phyloP scores from a whole-genome alignment of 2,797 vertebrate genomes.

The Platalea minor region DNA sequence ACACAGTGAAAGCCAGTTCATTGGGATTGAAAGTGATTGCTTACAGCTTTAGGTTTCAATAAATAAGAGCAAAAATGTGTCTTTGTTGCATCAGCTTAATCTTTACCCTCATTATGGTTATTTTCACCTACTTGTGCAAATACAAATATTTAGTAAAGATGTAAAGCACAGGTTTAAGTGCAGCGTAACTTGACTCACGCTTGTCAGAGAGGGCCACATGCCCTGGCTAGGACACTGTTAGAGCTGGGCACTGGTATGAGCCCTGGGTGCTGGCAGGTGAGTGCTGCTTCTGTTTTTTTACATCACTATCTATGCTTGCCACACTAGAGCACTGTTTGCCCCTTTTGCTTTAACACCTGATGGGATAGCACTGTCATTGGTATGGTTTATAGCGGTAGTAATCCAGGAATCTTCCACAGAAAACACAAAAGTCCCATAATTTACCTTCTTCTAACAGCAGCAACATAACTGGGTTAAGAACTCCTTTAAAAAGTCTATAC shows the following conservation, averaged over 20 bases:
- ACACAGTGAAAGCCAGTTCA: neutral
- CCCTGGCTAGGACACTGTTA: neutral
- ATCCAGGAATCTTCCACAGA: neutral
- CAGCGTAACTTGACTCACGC: neutral
- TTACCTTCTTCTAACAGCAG: neutral
- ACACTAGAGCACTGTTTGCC: no score
- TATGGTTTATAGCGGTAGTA: neutral
- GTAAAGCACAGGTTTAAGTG: neutral
- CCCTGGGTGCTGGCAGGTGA: neutral
- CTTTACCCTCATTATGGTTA: neutral
- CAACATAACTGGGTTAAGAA: neutral
- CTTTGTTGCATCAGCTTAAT: neutral
- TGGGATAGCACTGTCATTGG: neutral
- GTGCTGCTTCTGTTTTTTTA: no score
- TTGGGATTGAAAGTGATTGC: neutral
- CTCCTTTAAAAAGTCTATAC: neutral
- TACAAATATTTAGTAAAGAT: neutral
- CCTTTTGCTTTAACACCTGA: neutral
- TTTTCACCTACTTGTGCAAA: neutral
- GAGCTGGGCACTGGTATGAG: neutral
- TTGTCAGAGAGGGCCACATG: accelerated
- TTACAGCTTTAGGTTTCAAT: neutral
- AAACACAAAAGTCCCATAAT: neutral
- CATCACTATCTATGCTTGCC: accelerated
- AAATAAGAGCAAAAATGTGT: neutral